Evolutionary conservation across 2,797 vertebrate genomes (phyloP), one percentile per base, ranked within the genome.

Genomic region (Neosilurus hyrtlii): DNA sequence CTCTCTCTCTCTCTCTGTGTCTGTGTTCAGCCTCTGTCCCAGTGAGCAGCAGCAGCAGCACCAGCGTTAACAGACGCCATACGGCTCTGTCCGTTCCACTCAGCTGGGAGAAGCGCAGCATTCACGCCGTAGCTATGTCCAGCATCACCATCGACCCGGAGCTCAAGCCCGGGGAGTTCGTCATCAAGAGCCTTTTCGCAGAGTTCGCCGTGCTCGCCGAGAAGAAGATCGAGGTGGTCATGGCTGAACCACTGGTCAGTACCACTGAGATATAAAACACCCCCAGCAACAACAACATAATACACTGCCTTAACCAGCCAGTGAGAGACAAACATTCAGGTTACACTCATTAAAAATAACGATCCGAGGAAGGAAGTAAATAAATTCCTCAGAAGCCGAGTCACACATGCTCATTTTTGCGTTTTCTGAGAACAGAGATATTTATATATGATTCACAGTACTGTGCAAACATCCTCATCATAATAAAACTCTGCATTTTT

Each of bases 211-310:
- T 99, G 92, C 97, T 99, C 89, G 97, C 98, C 76, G 98, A 99
- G 95, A 99, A 99, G 95, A 99, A 99, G 96, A 99, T 99, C 83
- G 97, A 99, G 93, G 96, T 98, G 94, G 98, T 99, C 93, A 99
- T 99, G 97, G 98, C 97, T 76, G 98, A 99, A 92, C 97, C 98
- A 81, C 95, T 99, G 97, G 98, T 99, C 90, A 97, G 97, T 95
- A 78, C 5, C 3, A 0, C 59, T 14, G 26, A 56, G 16, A 10
- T 26, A 12, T 12, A 30, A 74, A 20, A 22, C 51, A 22, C 37
- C 37, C 37, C 37, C 37, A 43, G 37, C 37, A 43, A 6, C 37
- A 43, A 43, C 37, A 43, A 43, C 37, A 43, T 43, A 43, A 43
- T 10, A 61, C 59, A 9, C n/a, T 61, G 59, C 59, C 9, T 0